These are phyloP conservation scores for Cotesia chilonis DNA, from an alignment of 1,140 invertebrate species.

Conservation along the genomic window DNA sequence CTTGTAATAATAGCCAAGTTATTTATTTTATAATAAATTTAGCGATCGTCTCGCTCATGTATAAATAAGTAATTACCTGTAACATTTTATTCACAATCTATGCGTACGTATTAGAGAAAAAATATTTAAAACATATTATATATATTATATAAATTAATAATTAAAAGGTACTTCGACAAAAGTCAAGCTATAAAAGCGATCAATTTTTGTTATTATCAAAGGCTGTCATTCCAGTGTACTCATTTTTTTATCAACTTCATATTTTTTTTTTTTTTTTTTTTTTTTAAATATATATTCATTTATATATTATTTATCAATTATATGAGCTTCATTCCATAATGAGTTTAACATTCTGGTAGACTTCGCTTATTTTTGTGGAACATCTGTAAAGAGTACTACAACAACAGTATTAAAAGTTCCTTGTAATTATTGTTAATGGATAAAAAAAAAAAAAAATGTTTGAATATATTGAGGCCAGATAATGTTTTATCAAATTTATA, in stretches of 20 bases:
- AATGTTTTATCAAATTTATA: too few relatives aligned
- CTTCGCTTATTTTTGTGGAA: slow-evolving; percentile 26
- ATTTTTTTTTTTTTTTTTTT: neutral
- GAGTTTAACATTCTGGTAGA: slow-evolving; percentile 27
- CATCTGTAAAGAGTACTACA: slow-evolving; percentile 44
- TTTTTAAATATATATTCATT: slow-evolving; percentile 27
- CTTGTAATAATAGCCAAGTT: slow-evolving; percentile 38
- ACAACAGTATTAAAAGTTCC: slow-evolving; percentile 60
- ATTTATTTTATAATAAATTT: slow-evolving; percentile 27
- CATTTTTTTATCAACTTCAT: too few relatives aligned
- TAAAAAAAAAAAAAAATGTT: slow-evolving; percentile 23
- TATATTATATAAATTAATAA: neutral
- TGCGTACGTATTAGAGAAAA: slow-evolving; percentile 16
- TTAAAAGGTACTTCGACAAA: slow-evolving; percentile 13
- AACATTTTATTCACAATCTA: slow-evolving; percentile 26
- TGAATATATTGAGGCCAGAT: slow-evolving; percentile 21
- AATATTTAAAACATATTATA: too few relatives aligned
- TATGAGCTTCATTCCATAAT: slow-evolving; percentile 22
- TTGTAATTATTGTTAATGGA: slow-evolving; percentile 35
- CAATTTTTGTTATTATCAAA: slow-evolving; percentile 5
- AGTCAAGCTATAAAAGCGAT: neutral
- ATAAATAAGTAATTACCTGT: slow-evolving; percentile 36
- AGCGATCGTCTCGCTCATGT: slow-evolving; percentile 38
- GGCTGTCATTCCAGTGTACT: slow-evolving; percentile 30
- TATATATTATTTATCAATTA: slow-evolving; percentile 11